Evolutionary conservation across 2,113 vertebrate genomes (phyloP), one percentile per base, ranked within the genome.

Genomic region (Antennarius striatus): DNA sequence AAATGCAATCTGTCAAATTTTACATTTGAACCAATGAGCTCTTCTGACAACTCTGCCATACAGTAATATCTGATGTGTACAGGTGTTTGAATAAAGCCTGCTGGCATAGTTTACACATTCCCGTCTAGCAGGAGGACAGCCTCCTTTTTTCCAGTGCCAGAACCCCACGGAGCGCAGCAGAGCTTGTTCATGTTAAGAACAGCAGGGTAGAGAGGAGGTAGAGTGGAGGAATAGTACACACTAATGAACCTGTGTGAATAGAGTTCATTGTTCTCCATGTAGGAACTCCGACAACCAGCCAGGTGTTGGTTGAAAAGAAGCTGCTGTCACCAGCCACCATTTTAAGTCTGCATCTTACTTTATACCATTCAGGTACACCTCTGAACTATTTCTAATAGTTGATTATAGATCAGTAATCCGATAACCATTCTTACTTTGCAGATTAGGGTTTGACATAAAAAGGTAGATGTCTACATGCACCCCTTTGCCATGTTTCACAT

Each of bases 61-160:
- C n/a, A n/a, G n/a, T n/a, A 4, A 6, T 40, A 56, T 73, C 10
- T 50, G 71, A 50, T 56, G 32, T 16, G 49, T 46, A 14, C 80
- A 84, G 77, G 66, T 82, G 71, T 66, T 29, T 56, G 55, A 67
- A 36, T 36, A 36, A 36, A 36, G n/a, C 12, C 39, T 51, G 61
- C 59, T 55, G 58, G 62, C 69, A 71, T 73, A 84, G 75, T 61
- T 80, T 76, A 72, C 73, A 80, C 78, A 83, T 88, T 85, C 83
- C 73, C 73, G 69, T 13, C 60, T 67, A 29, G 75, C 63, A 10
- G 40, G 56, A 79, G 72, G 67, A 88, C 83, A 84, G 76, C 30
- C 58, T 45, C 42, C 71, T 80, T 86, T 88, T 83, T 84, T 58
- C 29, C 62, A 43, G 67, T 36, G 68, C 70, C 63, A 65, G 42